Evolutionary conservation across 2,888 invertebrate genomes (phyloP).

Genomic region (Ernsta delagoae): DNA sequence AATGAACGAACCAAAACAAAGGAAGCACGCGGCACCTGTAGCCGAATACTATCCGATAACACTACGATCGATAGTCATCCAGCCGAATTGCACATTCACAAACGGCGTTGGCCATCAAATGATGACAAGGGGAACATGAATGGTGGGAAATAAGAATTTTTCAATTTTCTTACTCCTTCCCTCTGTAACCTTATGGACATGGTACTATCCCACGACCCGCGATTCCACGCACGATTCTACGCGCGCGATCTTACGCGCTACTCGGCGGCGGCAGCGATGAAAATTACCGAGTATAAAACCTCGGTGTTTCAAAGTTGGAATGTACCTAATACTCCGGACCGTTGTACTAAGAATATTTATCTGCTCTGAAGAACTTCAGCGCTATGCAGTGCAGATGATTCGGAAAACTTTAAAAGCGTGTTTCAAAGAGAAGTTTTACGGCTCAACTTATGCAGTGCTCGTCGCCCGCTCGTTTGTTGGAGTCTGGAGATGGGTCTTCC

Average conservation of each 20-base stretch:
- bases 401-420: slow-evolving; percentile 17
- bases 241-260: too few species aligned
- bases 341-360: neutral
- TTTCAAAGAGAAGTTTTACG: slow-evolving; percentile 37
- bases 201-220: too few species aligned
- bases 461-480: slow-evolving; percentile 30
- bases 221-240: too few species aligned
- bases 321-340: too few species aligned
- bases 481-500: neutral
- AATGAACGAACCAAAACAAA: slow-evolving; percentile 76
- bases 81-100: slow-evolving; percentile 12
- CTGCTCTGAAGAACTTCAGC: slow-evolving; percentile 2
- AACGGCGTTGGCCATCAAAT: slow-evolving; percentile 5
- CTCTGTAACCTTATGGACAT: too few species aligned
- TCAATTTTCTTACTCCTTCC: neutral
- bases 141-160: too few species aligned
- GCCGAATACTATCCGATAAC: slow-evolving; percentile 41
- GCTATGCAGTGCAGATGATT: slow-evolving; percentile 4
- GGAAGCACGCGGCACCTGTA: slow-evolving; percentile 62
- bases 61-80: slow-evolving; percentile 36
- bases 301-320: too few species aligned
- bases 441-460: slow-evolving; percentile 39
- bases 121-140: slow-evolving; percentile 5
- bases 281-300: too few species aligned
- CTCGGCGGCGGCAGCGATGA: too few species aligned